A percentile compares a stretch with the other conserved stretches of the same genome.
These are phyloP conservation scores for Cossypha heuglini DNA, from an alignment of 2,797 vertebrate genomes.

Conservation along the genomic window DNA sequence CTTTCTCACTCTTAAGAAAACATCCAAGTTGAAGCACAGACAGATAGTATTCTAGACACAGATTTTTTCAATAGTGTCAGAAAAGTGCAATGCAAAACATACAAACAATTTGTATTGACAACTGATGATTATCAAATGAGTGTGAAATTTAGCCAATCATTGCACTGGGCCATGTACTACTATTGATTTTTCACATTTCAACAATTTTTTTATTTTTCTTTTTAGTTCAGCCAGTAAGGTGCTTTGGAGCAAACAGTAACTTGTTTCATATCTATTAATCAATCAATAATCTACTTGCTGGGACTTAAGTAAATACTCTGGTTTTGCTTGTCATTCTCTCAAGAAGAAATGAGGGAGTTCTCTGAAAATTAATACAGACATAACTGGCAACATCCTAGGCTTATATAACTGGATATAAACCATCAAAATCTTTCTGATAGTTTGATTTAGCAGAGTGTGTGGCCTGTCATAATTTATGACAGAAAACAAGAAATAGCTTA, in stretches of 20 bases:
- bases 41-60: background rate
- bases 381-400: background rate
- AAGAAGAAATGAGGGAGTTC: background rate
- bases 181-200: background rate
- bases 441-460: background rate
- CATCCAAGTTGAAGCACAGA: background rate
- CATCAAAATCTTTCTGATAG: background rate
- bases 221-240: background rate
- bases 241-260: background rate
- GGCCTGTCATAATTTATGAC: background rate
- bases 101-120: fast-evolving
- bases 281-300: background rate
- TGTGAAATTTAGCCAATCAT: background rate
- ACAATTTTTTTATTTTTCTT: background rate
- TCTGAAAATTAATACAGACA: background rate
- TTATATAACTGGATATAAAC: background rate
- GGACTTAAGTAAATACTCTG: background rate
- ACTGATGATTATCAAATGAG: background rate
- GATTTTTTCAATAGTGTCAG: background rate
- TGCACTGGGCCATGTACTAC: background rate
- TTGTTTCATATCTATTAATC: background rate
- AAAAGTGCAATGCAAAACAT: background rate
- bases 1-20: fast-evolving
- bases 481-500: background rate
- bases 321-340: background rate